Base-by-base conservation (phyloP, 1,140 invertebrate species). In the Ericerus pela region DNA sequence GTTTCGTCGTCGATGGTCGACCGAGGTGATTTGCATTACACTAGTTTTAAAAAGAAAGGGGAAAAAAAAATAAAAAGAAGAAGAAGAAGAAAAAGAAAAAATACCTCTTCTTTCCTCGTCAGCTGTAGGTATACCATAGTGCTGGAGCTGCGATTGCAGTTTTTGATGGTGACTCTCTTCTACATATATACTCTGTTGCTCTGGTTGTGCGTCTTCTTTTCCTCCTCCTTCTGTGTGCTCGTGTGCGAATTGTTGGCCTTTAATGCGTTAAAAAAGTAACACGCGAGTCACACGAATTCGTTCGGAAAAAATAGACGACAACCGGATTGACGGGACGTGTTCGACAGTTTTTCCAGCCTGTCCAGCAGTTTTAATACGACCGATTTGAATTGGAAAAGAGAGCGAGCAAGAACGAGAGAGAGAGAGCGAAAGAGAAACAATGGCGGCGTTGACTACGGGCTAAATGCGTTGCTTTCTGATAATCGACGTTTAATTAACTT, bases 11-110 rank as follows among this genome's bases (percentile, higher is more conserved):
- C n/a, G 20, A 38, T 16, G 14, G 20, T 16, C 37, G 37, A 16
- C 22, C 41, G 10, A 47, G 41, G 41, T 47, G 41, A 47, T 47
- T 47, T 47, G 41, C 41, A 47, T 47, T 47, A 47, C 41, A 47
- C 41, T 47, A 47, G 41, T 47, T 47, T 47, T 2, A 33, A 47
- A 47, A n/a, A n/a, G n/a, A n/a, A n/a, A n/a, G n/a, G n/a, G n/a
- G n/a, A n/a, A n/a, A n/a, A n/a, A n/a, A n/a, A n/a, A n/a, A n/a
- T n/a, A n/a, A n/a, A n/a, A n/a, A n/a, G n/a, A n/a, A n/a, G n/a
- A n/a, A n/a, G n/a, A n/a, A n/a, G n/a, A n/a, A n/a, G n/a, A n/a
- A n/a, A n/a, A n/a, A n/a, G n/a, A n/a, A n/a, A n/a, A n/a, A n/a
- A n/a, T n/a, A 47, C 20, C 41, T 47, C 41, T 47, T 47, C 41